phyloP scores from a whole-genome alignment of 2,888 invertebrate species.

The Pandemis corylana region DNA sequence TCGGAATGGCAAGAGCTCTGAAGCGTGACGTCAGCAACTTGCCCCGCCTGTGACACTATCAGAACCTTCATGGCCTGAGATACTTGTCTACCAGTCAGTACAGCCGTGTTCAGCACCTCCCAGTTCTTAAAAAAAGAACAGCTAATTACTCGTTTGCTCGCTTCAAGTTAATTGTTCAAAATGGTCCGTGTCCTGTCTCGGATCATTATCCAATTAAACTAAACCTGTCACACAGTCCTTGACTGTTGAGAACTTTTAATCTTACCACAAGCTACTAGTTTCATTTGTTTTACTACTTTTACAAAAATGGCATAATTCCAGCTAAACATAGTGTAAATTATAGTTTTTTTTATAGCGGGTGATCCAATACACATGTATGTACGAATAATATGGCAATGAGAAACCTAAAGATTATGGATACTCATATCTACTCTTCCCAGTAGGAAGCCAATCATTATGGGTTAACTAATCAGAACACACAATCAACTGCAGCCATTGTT shows the following conservation, averaged over 20 bases:
- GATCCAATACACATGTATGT: not conserved
- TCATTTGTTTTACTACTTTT: too few species aligned
- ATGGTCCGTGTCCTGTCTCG: slow-evolving; percentile 20
- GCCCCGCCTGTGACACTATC: slow-evolving; percentile 97
- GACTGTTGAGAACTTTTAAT: slow-evolving; percentile 17
- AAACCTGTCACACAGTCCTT: slow-evolving; percentile 22
- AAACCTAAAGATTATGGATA: not conserved
- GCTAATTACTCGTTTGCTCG: slow-evolving; percentile 16
- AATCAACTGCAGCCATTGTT: slow-evolving; percentile 30
- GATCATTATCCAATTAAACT: slow-evolving; percentile 32
- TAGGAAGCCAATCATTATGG: slow-evolving; percentile 3
- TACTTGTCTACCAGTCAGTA: slow-evolving; percentile 96
- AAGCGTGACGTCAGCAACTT: slow-evolving; percentile 97
- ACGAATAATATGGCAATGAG: not conserved
- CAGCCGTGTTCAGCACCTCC: slow-evolving; percentile 98
- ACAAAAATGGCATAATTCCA: not conserved
- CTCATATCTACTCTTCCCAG: not conserved
- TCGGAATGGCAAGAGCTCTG: slow-evolving; percentile 98
- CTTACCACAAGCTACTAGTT: slow-evolving; percentile 20
- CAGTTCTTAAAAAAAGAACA: slow-evolving; percentile 88
- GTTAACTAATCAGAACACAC: slow-evolving; percentile 24
- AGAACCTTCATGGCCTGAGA: slow-evolving; percentile 98
- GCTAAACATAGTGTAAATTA: too few species aligned
- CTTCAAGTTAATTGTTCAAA: slow-evolving; percentile 1
- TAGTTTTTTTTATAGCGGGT: not conserved